A percentile compares a stretch with the other conserved stretches of the same genome.
These are phyloP conservation scores for Lycaena phlaeas DNA, from an alignment of 2,888 invertebrate genomes.

Conservation along the genomic window DNA sequence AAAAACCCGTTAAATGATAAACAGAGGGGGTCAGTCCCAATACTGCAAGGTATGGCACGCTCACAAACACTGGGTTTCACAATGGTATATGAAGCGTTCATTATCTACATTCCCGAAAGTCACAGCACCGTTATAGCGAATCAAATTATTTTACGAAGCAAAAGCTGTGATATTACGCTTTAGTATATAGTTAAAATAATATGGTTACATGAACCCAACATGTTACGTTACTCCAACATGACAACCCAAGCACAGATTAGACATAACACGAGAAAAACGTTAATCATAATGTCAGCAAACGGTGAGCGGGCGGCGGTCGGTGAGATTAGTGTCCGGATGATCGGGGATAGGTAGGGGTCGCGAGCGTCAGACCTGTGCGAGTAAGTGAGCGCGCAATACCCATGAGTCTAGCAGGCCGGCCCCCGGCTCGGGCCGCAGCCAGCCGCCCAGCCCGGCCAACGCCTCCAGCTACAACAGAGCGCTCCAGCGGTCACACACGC, in stretches of 20 bases:
- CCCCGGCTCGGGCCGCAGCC: slow-evolving; percentile 66
- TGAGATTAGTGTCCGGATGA: slow-evolving; percentile 10
- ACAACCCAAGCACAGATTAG: slow-evolving; percentile 4
- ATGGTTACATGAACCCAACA: background rate
- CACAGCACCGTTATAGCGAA: too few relatives aligned
- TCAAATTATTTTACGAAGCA: background rate
- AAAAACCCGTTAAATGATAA: background rate
- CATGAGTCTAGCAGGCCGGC: slow-evolving; percentile 68
- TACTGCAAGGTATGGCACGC: slow-evolving; percentile 50
- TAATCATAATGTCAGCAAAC: background rate
- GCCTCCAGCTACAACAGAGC: slow-evolving; percentile 70
- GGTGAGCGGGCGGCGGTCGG: slow-evolving; percentile 11
- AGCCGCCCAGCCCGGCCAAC: slow-evolving; percentile 66
- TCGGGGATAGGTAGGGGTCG: slow-evolving; percentile 29
- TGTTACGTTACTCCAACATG: background rate
- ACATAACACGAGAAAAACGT: background rate
- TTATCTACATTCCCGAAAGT: too few relatives aligned
- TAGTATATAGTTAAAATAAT: background rate
- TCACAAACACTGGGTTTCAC: slow-evolving; percentile 44
- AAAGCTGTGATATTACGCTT: background rate
- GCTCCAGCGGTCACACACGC: slow-evolving; percentile 18
- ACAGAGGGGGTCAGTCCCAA: background rate
- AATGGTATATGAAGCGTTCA: too few relatives aligned
- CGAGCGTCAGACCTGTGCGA: slow-evolving; percentile 69
- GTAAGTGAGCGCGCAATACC: slow-evolving; percentile 74